These are phyloP conservation scores for Oreortyx pictus DNA, from an alignment of 2,797 vertebrate species.

Conservation along the genomic window DNA sequence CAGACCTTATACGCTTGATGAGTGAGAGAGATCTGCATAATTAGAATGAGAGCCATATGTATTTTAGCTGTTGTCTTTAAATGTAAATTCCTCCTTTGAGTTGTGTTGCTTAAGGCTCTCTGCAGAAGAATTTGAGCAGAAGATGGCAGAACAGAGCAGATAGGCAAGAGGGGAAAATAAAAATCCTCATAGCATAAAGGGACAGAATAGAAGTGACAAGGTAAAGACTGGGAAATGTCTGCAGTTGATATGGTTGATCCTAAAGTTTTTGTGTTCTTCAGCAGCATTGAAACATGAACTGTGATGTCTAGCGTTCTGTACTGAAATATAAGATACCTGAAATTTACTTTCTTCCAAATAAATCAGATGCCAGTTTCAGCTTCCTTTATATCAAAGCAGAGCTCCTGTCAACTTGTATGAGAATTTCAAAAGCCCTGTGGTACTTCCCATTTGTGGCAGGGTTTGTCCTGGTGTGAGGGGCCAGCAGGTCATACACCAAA, in stretches of 20 bases:
- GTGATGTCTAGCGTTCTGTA: background rate
- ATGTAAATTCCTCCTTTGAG: background rate
- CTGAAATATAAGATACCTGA: background rate
- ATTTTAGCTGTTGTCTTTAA: background rate
- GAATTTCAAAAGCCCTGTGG: background rate
- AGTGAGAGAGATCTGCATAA: background rate
- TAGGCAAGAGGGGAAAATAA: background rate
- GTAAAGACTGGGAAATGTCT: background rate
- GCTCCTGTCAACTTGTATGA: background rate
- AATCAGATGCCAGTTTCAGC: background rate
- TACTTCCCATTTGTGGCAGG: background rate
- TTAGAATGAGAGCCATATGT: background rate
- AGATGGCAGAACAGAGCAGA: background rate
- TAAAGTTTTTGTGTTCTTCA: background rate
- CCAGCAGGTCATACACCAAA: accelerated
- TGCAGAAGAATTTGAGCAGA: background rate
- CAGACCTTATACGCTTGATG: background rate
- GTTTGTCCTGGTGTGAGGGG: background rate
- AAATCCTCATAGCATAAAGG: background rate
- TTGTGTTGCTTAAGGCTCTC: background rate
- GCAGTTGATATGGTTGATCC: background rate
- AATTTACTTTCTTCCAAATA: background rate
- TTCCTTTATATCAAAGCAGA: background rate
- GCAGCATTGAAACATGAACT: background rate
- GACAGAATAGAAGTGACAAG: background rate